phyloP scores from a whole-genome alignment of 1,140 invertebrate genomes.

The Drosophila nasuta region DNA sequence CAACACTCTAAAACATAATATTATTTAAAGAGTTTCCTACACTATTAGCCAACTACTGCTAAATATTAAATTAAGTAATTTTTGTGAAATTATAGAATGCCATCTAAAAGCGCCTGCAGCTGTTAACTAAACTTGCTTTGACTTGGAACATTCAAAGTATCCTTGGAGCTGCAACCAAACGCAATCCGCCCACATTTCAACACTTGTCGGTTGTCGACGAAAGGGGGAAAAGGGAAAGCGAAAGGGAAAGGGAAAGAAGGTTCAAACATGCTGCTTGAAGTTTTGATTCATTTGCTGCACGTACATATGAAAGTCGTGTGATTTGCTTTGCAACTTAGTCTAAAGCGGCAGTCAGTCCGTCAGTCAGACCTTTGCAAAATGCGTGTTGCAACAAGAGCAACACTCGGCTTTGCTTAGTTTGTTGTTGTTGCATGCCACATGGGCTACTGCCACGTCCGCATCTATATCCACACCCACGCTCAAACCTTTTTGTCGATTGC shows the following conservation, averaged over 20 bases:
- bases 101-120: too few species aligned
- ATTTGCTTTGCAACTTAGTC: slow-evolving; percentile 54
- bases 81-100: too few species aligned
- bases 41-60: too few species aligned
- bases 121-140: not conserved
- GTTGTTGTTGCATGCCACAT: slow-evolving; percentile 24
- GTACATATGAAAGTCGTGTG: slow-evolving; percentile 52
- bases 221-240: too few species aligned
- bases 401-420: slow-evolving; percentile 48
- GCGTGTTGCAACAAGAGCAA: slow-evolving; percentile 20
- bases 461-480: not conserved
- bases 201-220: slow-evolving; percentile 28
- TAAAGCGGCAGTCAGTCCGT: slow-evolving; percentile 22
- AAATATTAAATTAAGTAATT: too few species aligned
- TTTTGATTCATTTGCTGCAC: slow-evolving; percentile 57
- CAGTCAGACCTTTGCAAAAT: slow-evolving; percentile 16
- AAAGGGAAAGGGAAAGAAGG: too few species aligned
- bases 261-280: slow-evolving; percentile 33
- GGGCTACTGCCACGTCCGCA: slow-evolving; percentile 1
- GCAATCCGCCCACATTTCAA: slow-evolving; percentile 41
- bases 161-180: not conserved
- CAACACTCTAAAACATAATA: too few species aligned
- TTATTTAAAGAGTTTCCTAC: too few species aligned
- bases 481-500: not conserved
- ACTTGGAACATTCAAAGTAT: not conserved